Conservation (phyloP, 1,140 invertebrate species). For the Lucilia cuprina region DNA sequence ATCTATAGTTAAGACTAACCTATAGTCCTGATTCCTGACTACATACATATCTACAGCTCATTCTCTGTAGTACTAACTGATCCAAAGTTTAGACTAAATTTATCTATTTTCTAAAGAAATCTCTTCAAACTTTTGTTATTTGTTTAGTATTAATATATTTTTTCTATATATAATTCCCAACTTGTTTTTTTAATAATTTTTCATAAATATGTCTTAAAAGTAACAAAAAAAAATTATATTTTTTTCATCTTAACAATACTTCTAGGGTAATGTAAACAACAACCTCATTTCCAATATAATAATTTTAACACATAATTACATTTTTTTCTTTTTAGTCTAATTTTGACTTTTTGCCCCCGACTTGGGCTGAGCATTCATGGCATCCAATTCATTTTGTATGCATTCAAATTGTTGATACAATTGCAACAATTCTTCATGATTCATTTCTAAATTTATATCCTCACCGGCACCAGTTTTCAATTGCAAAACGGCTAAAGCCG, state of each 20-base stretch:
- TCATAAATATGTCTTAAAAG: neutral
- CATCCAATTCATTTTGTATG: conserved; percentile 57
- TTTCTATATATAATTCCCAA: neutral
- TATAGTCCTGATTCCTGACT: too few relatives aligned
- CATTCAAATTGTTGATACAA: conserved; percentile 60
- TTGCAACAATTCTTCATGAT: conserved; percentile 53
- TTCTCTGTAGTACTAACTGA: too few relatives aligned
- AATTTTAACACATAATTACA: neutral
- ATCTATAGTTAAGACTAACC: too few relatives aligned
- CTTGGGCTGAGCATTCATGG: conserved; percentile 38
- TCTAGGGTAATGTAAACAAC: neutral
- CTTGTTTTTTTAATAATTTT: neutral
- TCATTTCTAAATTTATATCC: conserved; percentile 61
- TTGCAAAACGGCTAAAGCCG: conserved; percentile 52
- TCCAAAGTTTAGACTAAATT: too few relatives aligned
- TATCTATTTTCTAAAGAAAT: too few relatives aligned
- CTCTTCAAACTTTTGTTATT: too few relatives aligned
- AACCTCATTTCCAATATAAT: neutral
- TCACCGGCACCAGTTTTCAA: conserved; percentile 55
- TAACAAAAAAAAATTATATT: neutral
- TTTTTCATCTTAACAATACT: neutral
- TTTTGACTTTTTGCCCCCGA: neutral
- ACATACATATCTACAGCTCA: too few relatives aligned
- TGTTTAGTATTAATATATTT: too few relatives aligned
- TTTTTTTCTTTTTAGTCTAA: neutral